Percentiles rank a stretch among this genome's conserved stretches.
These are phyloP conservation scores for Momotus momota DNA, from an alignment of 2,797 vertebrate species.

Conservation along the genomic window DNA sequence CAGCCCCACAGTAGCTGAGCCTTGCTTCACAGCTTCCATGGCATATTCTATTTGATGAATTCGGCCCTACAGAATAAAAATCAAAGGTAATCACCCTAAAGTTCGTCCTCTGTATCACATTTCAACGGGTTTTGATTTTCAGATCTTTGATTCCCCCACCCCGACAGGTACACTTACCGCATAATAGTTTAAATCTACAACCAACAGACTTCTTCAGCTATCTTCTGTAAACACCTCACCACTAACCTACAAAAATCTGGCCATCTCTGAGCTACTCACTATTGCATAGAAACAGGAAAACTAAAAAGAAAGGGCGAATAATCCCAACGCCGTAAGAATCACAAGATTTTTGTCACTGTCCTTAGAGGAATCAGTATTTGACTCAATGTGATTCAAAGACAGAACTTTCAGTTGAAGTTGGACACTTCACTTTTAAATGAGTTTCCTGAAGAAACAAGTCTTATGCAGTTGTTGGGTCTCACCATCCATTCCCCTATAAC, in stretches of 20 bases:
- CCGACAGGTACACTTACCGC: neutral
- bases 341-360: neutral
- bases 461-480: neutral
- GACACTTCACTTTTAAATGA: neutral
- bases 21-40: conserved; percentile 99
- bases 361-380: neutral
- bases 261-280: neutral
- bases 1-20: conserved; percentile 95
- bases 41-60: conserved; percentile 99
- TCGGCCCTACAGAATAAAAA: conserved; percentile 85
- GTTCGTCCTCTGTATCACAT: neutral
- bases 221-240: neutral
- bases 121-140: neutral
- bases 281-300: neutral
- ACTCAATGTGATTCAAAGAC: neutral
- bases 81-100: neutral
- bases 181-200: neutral
- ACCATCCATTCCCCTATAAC: conserved; percentile 24
- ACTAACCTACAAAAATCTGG: neutral
- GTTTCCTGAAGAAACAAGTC: neutral
- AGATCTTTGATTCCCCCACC: neutral
- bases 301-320: neutral
- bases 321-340: neutral
- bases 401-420: neutral
- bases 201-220: neutral